A percentile compares a stretch with the other conserved stretches of the same genome.
Conservation (phyloP, 1,140 invertebrate species). For the Eulimnadia texana region DNA sequence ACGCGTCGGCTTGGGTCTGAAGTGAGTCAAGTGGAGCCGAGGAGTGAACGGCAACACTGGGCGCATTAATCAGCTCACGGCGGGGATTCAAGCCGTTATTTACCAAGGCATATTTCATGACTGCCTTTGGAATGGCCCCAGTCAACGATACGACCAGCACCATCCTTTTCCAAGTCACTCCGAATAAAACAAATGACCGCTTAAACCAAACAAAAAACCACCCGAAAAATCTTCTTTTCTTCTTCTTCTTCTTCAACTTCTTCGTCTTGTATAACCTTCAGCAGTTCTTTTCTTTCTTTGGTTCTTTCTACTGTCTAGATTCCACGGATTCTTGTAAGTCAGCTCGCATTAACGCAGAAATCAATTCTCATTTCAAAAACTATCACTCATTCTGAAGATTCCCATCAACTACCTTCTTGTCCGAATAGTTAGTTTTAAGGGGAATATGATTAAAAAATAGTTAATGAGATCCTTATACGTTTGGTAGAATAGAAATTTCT, state of each 20-base stretch:
- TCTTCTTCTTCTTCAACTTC: neutral
- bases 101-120: neutral
- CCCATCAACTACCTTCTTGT: neutral
- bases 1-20: no score
- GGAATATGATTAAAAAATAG: no score
- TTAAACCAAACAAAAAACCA: neutral
- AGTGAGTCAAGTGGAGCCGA: neutral
- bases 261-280: neutral
- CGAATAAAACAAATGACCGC: neutral
- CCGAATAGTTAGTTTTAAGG: no score
- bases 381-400: neutral
- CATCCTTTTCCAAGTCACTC: neutral
- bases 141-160: neutral
- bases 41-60: neutral
- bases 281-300: neutral
- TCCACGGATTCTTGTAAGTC: neutral
- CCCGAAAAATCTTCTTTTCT: neutral
- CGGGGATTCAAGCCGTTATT: neutral
- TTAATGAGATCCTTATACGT: no score
- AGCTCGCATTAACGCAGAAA: neutral
- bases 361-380: neutral
- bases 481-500: no score
- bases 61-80: neutral
- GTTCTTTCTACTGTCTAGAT: neutral
- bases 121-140: neutral